phyloP scores from a whole-genome alignment of 2,113 vertebrate species.

The Nannobrachium achirus region DNA sequence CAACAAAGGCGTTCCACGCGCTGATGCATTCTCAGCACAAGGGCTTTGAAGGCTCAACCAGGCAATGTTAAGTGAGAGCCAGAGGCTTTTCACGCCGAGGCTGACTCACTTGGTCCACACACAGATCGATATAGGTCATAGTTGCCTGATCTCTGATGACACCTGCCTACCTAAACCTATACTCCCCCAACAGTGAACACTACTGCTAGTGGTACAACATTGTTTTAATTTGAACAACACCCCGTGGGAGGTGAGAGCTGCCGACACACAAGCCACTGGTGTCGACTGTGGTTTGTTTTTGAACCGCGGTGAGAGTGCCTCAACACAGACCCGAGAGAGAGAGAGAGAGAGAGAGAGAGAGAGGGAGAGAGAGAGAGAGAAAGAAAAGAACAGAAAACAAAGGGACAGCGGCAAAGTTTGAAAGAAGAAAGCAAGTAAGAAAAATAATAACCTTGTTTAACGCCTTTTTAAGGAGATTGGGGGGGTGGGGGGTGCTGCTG shows the following conservation, averaged over 20 bases:
- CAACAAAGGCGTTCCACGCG: too few species aligned
- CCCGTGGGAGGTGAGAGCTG: not conserved
- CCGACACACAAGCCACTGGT: not conserved
- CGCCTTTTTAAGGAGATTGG: too few species aligned
- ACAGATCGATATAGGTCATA: conserved; percentile 54
- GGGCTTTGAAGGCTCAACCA: conserved; percentile 42
- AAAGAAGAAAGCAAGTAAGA: too few species aligned
- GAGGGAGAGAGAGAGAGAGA: conserved; percentile 14
- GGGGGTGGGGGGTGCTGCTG: conserved; percentile 10
- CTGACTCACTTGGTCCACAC: conserved; percentile 16
- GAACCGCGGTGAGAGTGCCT: not conserved
- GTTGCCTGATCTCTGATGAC: conserved; percentile 18
- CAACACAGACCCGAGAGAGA: not conserved
- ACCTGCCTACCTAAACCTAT: conserved; percentile 1
- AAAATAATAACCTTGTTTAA: not conserved
- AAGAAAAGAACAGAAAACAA: not conserved
- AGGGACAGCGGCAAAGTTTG: too few species aligned
- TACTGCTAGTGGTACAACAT: not conserved
- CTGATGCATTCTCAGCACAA: conserved; percentile 39
- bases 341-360: not conserved
- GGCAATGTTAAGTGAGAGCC: conserved; percentile 21
- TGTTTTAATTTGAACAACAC: not conserved
- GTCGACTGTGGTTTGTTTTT: conserved; percentile 1
- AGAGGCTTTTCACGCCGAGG: conserved; percentile 21
- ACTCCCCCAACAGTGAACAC: not conserved